These are phyloP conservation scores for Stenolophus ochropezus DNA, from an alignment of 2,888 invertebrate genomes.

Conservation along the genomic window DNA sequence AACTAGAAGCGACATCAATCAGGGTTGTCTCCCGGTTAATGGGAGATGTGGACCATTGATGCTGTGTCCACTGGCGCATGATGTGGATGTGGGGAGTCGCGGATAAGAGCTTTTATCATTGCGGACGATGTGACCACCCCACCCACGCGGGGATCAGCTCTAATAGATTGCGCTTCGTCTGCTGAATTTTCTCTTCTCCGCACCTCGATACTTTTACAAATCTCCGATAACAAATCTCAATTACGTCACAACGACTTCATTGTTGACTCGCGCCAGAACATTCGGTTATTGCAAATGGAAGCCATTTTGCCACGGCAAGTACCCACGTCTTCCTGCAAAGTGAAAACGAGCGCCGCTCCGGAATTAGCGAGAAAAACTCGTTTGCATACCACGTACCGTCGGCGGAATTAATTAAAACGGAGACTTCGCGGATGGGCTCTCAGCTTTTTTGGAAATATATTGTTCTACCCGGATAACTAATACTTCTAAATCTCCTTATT, in stretches of 20 bases:
- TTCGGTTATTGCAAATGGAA: constrained; percentile 46
- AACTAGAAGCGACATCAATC: constrained; percentile 73
- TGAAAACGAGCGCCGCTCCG: constrained; percentile 60
- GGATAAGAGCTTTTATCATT: constrained; percentile 60
- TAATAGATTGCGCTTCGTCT: constrained; percentile 50
- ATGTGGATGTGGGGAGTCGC: constrained; percentile 53
- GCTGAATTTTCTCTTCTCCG: constrained; percentile 42
- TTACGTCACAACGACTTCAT: constrained; percentile 38
- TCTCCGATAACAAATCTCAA: constrained; percentile 40
- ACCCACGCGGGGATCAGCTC: constrained; percentile 28
- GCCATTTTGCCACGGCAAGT: constrained; percentile 18
- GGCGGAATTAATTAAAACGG: constrained; percentile 49
- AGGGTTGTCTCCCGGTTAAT: constrained; percentile 76
- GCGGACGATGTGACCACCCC: constrained; percentile 58
- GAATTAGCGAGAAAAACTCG: constrained; percentile 68
- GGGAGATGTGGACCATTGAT: constrained; percentile 69
- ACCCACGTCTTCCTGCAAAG: constrained; percentile 30
- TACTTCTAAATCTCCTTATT: background rate
- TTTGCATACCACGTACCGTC: constrained; percentile 47
- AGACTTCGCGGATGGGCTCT: constrained; percentile 49
- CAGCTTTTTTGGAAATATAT: background rate
- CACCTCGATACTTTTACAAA: constrained; percentile 45
- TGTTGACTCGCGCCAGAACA: constrained; percentile 40
- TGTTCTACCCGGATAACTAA: background rate
- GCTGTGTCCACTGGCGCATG: constrained; percentile 58